Conservation (phyloP, 2,797 vertebrate species). For the Pachyuromys duprasi region DNA sequence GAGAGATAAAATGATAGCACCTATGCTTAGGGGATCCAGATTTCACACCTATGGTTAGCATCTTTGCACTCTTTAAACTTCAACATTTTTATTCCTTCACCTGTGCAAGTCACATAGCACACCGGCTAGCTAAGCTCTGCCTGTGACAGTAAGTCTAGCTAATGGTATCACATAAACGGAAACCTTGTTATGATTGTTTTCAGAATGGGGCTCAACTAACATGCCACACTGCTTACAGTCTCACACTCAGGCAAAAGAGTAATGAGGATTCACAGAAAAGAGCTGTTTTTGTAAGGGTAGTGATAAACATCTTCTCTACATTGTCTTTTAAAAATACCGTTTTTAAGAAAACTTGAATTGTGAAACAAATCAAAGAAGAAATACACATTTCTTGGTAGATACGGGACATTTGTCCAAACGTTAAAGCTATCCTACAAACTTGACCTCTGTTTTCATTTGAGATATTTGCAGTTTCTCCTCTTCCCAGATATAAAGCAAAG, state of each 20-base stretch:
- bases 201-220: constrained; percentile 24
- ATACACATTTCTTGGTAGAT: constrained; percentile 32
- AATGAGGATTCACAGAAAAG: background rate
- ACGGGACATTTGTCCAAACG: constrained; percentile 36
- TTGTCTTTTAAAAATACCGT: constrained; percentile 41
- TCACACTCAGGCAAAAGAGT: background rate
- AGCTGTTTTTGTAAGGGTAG: background rate
- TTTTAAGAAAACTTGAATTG: constrained; percentile 42
- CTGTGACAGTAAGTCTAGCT: background rate
- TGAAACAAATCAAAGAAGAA: constrained; percentile 55
- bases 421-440: constrained; percentile 48
- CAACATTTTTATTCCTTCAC: background rate
- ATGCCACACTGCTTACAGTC: background rate
- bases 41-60: background rate
- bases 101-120: background rate
- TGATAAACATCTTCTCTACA: background rate
- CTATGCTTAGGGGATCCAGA: background rate
- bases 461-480: constrained; percentile 32
- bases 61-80: constrained; percentile 35
- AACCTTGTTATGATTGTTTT: constrained; percentile 30
- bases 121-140: constrained; percentile 22
- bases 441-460: constrained; percentile 56
- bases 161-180: constrained; percentile 50
- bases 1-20: constrained; percentile 1
- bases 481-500: constrained; percentile 65